Base-by-base conservation (phyloP, 1,140 invertebrate genomes). In the Cheumatopsyche charites region DNA sequence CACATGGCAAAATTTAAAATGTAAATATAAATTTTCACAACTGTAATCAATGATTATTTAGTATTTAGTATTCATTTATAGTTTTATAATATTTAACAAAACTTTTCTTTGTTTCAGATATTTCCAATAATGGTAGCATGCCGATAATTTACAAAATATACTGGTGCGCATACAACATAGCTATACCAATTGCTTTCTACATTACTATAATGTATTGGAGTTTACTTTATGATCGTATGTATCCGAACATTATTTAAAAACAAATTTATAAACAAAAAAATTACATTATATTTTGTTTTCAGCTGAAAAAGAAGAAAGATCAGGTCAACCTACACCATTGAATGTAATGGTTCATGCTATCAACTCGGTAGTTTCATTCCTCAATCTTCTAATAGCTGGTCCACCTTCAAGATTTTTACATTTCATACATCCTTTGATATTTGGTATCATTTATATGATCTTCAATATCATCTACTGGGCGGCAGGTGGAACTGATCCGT, bases 381-480 rank as follows among this genome's bases (percentile, higher is more conserved):
- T 87, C 0, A 93, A 95, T 79, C 77, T 94, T 7, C 82, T 87
- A 47, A 78, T 92, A 13, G 88, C 89, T 0, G 87, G 87, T 1
- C 87, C 92, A 69, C 92, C 93, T 0, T 80, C 91, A 12, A 80
- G 88, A 17, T 73, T 93, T 13, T 77, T 88, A 0, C 89, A 93
- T 77, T 85, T 91, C 70, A 90, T 91, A 83, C 88, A 91, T 79
- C 87, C 90, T 6, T 77, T 91, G 0, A 71, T 85, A 1, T 82
- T 91, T 62, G 87, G 87, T 9, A 36, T 87, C 0, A 78, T 85
- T 68, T 95, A 94, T 79, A 79, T 88, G 0, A 76, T 87, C 15
- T 95, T 95, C 79, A 89, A 87, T 3, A 77, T 87, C 7, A 85
- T 94, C 17, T 95, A 93, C 79, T 93, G 89, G 78, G 67, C 79